Conservation (phyloP, 2,797 vertebrate genomes). For the Eleutherodactylus coqui region DNA sequence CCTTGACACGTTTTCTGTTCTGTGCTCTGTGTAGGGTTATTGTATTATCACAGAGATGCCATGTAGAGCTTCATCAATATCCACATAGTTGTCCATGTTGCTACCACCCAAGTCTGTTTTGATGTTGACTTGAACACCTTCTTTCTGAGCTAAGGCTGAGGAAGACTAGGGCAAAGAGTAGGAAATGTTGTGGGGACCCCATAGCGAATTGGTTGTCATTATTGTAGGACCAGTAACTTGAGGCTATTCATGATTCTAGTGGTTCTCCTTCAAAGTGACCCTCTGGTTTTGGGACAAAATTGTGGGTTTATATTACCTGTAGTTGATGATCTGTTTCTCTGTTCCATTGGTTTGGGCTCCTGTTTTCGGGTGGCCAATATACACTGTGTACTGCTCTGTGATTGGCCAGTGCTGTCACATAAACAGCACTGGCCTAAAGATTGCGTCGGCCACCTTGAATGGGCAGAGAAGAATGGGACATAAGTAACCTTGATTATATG, state of each 20-base stretch:
- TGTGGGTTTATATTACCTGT: no score
- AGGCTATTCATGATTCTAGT: no score
- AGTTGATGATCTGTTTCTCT: no score
- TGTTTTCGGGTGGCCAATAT: no score
- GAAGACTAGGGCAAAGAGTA: not conserved
- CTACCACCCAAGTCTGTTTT: not conserved
- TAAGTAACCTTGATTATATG: not conserved
- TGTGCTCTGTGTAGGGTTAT: not conserved
- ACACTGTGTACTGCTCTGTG: no score
- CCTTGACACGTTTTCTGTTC: not conserved
- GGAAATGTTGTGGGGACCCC: not conserved
- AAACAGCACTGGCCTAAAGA: no score
- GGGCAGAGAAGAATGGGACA: not conserved
- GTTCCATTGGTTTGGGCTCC: no score
- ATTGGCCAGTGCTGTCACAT: no score
- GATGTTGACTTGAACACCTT: not conserved
- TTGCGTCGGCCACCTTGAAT: not conserved
- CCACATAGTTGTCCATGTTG: not conserved
- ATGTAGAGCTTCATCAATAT: not conserved
- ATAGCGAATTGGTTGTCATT: not conserved
- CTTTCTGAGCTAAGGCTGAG: not conserved
- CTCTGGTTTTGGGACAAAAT: no score
- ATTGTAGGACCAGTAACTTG: no score
- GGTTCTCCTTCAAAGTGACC: not conserved
- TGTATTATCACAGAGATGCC: not conserved